phyloP scores from a whole-genome alignment of 2,113 vertebrate species.

The Gobio gobio region DNA sequence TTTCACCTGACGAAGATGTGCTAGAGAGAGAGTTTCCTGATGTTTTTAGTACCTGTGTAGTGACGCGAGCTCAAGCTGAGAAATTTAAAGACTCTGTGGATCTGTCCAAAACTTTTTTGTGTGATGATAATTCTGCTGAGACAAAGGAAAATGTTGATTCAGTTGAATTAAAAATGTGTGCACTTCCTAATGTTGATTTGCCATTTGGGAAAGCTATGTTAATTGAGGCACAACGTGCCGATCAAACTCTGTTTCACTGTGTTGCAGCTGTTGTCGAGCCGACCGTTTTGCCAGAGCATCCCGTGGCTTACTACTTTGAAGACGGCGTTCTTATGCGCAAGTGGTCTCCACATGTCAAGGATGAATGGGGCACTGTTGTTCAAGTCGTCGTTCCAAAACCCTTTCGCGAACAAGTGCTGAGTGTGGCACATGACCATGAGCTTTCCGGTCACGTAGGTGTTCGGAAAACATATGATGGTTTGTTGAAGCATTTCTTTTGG shows the following conservation, averaged over 20 bases:
- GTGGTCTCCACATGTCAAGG: background rate
- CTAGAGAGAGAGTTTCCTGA: no score
- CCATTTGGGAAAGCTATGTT: background rate
- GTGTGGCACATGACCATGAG: no score
- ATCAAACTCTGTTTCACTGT: background rate
- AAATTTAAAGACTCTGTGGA: background rate
- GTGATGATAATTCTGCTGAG: no score
- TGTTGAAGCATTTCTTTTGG: slow-evolving; percentile 11
- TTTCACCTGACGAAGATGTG: no score
- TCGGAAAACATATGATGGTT: background rate
- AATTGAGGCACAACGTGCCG: no score
- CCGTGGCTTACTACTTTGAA: background rate
- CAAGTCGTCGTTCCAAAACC: no score
- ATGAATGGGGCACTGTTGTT: background rate
- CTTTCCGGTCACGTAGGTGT: background rate
- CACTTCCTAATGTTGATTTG: background rate
- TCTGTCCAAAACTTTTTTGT: no score
- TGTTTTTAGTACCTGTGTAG: no score
- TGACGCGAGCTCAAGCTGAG: no score
- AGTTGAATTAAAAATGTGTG: background rate
- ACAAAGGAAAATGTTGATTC: no score
- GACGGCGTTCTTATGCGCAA: background rate
- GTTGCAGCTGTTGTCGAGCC: background rate
- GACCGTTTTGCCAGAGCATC: background rate
- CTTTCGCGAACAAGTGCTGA: no score